A percentile compares a stretch with the other conserved stretches of the same genome.
Evolutionary conservation across 1,140 invertebrate species (phyloP).

Genomic region (Plodia interpunctella): DNA sequence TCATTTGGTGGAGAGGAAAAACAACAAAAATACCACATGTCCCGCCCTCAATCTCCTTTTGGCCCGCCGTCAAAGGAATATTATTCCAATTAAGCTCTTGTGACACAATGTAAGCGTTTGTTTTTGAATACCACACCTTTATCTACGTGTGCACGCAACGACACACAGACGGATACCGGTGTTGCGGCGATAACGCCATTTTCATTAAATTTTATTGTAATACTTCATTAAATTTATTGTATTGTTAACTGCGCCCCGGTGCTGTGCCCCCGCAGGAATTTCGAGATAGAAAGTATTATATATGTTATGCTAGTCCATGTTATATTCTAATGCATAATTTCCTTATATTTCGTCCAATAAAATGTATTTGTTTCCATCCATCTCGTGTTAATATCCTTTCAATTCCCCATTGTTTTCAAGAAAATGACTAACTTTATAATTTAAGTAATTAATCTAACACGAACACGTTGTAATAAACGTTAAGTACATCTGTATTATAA

Average conservation of each 20-base stretch:
- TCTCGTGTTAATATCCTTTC: too few relatives aligned
- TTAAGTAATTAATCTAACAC: not conserved
- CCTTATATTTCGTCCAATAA: too few relatives aligned
- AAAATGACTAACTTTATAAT: too few relatives aligned
- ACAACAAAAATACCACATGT: slow-evolving; percentile 35
- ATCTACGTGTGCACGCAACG: not conserved
- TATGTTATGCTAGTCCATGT: too few relatives aligned
- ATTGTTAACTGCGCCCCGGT: too few relatives aligned
- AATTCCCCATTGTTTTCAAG: too few relatives aligned
- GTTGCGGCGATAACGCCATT: not conserved
- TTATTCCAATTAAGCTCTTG: slow-evolving; percentile 50
- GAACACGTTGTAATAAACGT: not conserved
- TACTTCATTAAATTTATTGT: too few relatives aligned
- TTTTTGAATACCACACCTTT: not conserved
- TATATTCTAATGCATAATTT: too few relatives aligned
- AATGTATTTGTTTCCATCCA: too few relatives aligned
- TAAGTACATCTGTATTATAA: not conserved
- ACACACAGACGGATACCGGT: not conserved
- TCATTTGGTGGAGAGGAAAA: slow-evolving; percentile 43
- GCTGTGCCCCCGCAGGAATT: too few relatives aligned
- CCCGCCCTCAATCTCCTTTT: slow-evolving; percentile 47
- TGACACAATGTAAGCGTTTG: slow-evolving; percentile 12
- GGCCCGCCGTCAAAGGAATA: slow-evolving; percentile 42
- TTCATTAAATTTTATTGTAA: slow-evolving; percentile 2
- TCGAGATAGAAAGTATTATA: too few relatives aligned